Conservation (phyloP, 2,113 vertebrate species). For the Eptesicus fuscus region DNA sequence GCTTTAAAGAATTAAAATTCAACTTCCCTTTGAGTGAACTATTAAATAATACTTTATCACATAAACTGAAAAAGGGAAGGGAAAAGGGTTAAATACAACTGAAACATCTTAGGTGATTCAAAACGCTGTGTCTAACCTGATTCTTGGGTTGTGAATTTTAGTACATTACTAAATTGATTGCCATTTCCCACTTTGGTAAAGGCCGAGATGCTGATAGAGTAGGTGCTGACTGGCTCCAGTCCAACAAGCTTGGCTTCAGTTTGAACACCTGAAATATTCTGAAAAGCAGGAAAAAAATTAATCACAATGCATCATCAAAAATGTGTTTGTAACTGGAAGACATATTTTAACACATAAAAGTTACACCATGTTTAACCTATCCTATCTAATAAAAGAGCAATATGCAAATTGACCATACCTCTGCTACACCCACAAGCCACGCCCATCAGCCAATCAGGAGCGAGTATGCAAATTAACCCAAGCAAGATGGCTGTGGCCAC, state of each 20-base stretch:
- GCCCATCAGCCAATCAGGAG: too few relatives aligned
- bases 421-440: too few relatives aligned
- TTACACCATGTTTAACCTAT: not conserved
- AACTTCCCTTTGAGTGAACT: not conserved
- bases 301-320: not conserved
- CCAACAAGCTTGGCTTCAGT: slow-evolving; percentile 84
- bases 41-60: not conserved
- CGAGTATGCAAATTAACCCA: too few relatives aligned
- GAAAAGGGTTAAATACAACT: slow-evolving; percentile 41
- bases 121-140: slow-evolving; percentile 85
- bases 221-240: slow-evolving; percentile 90
- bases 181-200: slow-evolving; percentile 96
- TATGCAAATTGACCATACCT: too few relatives aligned
- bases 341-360: not conserved
- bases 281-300: slow-evolving; percentile 62
- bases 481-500: too few relatives aligned
- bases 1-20: not conserved
- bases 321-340: not conserved
- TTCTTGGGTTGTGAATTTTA: slow-evolving; percentile 92
- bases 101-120: slow-evolving; percentile 39
- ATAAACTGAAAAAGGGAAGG: not conserved
- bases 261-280: slow-evolving; percentile 92
- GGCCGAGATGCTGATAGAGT: slow-evolving; percentile 90
- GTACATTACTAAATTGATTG: slow-evolving; percentile 90
- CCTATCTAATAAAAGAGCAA: too few relatives aligned